Base-by-base conservation (phyloP, 2,113 vertebrate species). In the Rhinopomastus cyanomelas region DNA sequence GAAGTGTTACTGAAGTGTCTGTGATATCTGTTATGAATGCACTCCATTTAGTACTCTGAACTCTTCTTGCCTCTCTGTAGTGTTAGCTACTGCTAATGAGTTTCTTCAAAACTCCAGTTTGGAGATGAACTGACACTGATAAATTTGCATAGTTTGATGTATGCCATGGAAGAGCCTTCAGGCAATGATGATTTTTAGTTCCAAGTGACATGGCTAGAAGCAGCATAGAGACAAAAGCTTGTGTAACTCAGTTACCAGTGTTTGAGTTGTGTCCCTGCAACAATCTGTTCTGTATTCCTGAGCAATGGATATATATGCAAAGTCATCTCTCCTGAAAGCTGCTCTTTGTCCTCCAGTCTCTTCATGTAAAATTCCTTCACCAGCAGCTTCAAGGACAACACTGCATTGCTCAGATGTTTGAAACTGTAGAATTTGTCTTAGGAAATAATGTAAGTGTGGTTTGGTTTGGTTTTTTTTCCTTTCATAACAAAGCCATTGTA, bases 401-500 rank as follows among this genome's bases (percentile, higher is more conserved):
- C 84, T 85, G 37, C 55, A 8, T 88, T 79, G 67, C 81, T 94
- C 26, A 44, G 71, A 61, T 8, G 4, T 51, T 95, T 82, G 90
- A 82, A 77, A 67, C 67, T 34, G 23, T 60, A 73, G 48, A 87
- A 90, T 88, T 94, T 85, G 64, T 91, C 81, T 91, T 94, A 78
- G 78, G 92, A 93, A 94, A 90, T 61, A 88, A 88, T 87, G 62
- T 59, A 94, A 79, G 87, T 84, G 61, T 73, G 46, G 39, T n/a
- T n/a, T n/a, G n/a, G n/a, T n/a, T n/a, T n/a, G 39, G 39, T 11
- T 79, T 94, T 92, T 93, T 95, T 95, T 83, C 49, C 92, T 95
- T 95, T 83, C 49, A 23, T 90, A 95, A 88, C 90, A 90, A 87
- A 90, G 52, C 78, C 78, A 90, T 95, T 95, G 93, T 29, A 62